Percentiles rank a stretch among this genome's conserved stretches.
Evolutionary conservation across 2,888 invertebrate genomes (phyloP).

Genomic region (Euplagia quadripunctaria): DNA sequence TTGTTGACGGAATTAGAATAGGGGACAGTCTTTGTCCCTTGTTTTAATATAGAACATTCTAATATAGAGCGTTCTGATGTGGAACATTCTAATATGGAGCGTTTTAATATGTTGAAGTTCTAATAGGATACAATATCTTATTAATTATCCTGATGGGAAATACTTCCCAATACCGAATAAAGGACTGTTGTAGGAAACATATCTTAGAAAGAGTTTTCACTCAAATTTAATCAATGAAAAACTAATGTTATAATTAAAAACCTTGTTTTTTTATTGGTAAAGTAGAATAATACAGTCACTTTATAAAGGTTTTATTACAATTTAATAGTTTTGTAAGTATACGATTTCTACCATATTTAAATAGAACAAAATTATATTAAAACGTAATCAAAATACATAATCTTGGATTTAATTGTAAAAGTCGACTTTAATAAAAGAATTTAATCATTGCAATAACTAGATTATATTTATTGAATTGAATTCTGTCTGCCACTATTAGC

Average conservation of each 20-base stretch:
- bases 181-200: too few species aligned
- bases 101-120: too few species aligned
- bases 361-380: background rate
- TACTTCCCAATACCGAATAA: background rate
- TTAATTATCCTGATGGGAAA: background rate
- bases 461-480: too few species aligned
- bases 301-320: background rate
- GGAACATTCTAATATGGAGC: too few species aligned
- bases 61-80: background rate
- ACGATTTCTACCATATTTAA: background rate
- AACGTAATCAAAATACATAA: background rate
- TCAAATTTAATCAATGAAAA: background rate
- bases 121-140: background rate
- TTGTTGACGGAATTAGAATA: slow-evolving; percentile 29
- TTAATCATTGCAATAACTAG: too few species aligned
- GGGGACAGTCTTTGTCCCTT: background rate
- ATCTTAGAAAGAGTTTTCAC: background rate
- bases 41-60: background rate
- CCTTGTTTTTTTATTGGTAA: background rate
- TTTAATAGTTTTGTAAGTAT: background rate
- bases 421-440: too few species aligned
- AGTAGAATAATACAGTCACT: too few species aligned
- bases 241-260: background rate
- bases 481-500: too few species aligned
- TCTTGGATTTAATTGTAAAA: background rate